A percentile compares a stretch with the other conserved stretches of the same genome.
These are phyloP conservation scores for Porites lutea DNA, from an alignment of 64 coral and sea anemone genomes.

Conservation along the genomic window DNA sequence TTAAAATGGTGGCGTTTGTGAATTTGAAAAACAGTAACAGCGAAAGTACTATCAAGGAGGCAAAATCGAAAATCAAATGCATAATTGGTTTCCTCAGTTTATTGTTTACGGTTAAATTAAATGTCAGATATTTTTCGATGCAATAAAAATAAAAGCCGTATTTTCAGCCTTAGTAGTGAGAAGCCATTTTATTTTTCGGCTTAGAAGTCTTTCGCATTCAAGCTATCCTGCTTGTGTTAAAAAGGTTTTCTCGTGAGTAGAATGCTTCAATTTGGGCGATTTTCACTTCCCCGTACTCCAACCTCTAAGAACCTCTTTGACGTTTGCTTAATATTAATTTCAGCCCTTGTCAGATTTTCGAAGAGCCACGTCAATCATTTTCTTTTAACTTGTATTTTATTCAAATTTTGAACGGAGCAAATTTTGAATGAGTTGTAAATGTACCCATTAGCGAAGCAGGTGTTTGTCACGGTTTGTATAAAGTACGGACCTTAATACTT, in stretches of 20 bases:
- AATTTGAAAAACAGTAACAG: neutral
- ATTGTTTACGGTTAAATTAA: neutral
- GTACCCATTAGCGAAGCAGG: too few species aligned
- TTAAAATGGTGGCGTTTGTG: neutral
- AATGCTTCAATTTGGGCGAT: too few species aligned
- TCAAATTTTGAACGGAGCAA: too few species aligned
- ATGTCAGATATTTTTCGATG: neutral
- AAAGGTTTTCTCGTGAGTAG: too few species aligned
- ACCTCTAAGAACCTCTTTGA: neutral
- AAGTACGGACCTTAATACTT: too few species aligned
- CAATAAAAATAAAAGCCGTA: too few species aligned
- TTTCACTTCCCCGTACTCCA: neutral
- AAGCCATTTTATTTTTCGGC: too few species aligned
- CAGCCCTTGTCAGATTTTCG: neutral
- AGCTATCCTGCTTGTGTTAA: too few species aligned
- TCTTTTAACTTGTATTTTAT: neutral
- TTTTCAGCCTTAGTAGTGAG: too few species aligned
- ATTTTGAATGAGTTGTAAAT: too few species aligned
- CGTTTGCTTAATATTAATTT: neutral
- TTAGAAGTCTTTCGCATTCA: too few species aligned
- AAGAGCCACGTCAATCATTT: neutral
- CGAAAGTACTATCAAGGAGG: neutral
- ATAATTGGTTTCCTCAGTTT: neutral
- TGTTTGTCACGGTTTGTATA: too few species aligned
- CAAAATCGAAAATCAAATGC: neutral